Evolutionary conservation across 1,140 invertebrate species (phyloP), one percentile per base, ranked within the genome.

Genomic region (Drosophila pruinosa): DNA sequence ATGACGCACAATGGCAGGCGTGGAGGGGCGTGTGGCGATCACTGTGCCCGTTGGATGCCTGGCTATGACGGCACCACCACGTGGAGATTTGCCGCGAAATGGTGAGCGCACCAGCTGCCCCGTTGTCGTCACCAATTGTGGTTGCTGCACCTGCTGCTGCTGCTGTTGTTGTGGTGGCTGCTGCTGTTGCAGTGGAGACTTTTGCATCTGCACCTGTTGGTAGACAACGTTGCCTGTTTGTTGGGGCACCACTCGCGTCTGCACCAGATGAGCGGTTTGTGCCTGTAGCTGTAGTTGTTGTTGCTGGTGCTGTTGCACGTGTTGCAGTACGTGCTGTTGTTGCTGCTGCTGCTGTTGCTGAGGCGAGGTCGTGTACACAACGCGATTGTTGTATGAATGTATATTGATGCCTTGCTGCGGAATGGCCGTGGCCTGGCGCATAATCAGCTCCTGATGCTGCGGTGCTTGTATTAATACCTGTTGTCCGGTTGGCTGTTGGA

Each of bases 401-500:
- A 76, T 73, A 22, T 76, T 76, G 21, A 88, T 75, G 0, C 77
- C 73, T 21, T 79, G 75, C 15, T 78, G 81, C n/a, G 71, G 78
- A 43, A 89, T 79, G 7, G 69, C 67, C 1, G 86, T 85, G 5
- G 77, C 77, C 54, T 90, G 89, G 0, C 88, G 75, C 88, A 91
- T 82, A 10, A 90, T 91, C 4, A 90, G 56, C 47, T 90, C 89
- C 62, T 75, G 89, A n/a, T 90, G 83, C 53, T 90, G 89, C 0
- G 78, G 86, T 0, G 76, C 72, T 38, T 90, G 89, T 22, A 90
- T 91, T 4, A 90, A 17, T 3, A 89, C 89, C 0, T 88, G 83
- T 4, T 89, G 86, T n/a, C 77, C 75, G 2, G 73, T 83, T 2
- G 78, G 73, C 48, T 86, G 88, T 39, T 91, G 90, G 2, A 91